Percentiles rank a stretch among this genome's conserved stretches.
phyloP scores from a whole-genome alignment of 2,797 vertebrate genomes.

The Hypotaenidia philippensis region DNA sequence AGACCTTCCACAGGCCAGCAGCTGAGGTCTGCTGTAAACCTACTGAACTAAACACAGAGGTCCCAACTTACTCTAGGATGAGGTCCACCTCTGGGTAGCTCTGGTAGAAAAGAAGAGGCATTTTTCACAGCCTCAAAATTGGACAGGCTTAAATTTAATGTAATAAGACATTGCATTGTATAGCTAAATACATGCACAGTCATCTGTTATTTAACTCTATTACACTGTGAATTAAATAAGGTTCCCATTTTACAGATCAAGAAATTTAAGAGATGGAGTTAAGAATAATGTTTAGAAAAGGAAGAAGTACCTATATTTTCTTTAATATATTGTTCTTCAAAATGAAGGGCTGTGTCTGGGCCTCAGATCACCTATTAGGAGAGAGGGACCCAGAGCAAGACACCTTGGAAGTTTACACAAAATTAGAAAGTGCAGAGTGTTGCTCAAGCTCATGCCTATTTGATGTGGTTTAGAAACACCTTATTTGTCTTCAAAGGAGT shows the following conservation, averaged over 20 bases:
- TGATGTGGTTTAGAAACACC: not conserved
- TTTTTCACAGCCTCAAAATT: not conserved
- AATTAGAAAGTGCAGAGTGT: not conserved
- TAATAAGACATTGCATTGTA: not conserved
- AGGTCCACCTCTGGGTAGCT: not conserved
- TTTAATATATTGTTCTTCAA: not conserved
- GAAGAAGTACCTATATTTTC: not conserved
- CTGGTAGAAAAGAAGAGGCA: not conserved
- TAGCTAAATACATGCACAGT: not conserved
- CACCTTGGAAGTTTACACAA: not conserved
- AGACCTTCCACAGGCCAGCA: not conserved
- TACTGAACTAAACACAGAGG: not conserved
- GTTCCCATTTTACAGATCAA: not conserved
- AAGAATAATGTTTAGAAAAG: not conserved
- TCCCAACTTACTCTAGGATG: rapidly evolving
- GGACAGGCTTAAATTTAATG: not conserved
- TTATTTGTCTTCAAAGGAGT: not conserved
- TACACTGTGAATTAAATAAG: not conserved
- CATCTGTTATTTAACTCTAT: not conserved
- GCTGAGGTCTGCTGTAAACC: not conserved
- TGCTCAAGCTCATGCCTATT: not conserved
- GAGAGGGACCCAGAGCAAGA: not conserved
- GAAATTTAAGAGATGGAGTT: not conserved
- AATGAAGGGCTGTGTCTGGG: not conserved
- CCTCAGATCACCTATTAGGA: not conserved